Base-by-base conservation (phyloP, 2,888 invertebrate genomes). In the Ganaspis brasiliensis region DNA sequence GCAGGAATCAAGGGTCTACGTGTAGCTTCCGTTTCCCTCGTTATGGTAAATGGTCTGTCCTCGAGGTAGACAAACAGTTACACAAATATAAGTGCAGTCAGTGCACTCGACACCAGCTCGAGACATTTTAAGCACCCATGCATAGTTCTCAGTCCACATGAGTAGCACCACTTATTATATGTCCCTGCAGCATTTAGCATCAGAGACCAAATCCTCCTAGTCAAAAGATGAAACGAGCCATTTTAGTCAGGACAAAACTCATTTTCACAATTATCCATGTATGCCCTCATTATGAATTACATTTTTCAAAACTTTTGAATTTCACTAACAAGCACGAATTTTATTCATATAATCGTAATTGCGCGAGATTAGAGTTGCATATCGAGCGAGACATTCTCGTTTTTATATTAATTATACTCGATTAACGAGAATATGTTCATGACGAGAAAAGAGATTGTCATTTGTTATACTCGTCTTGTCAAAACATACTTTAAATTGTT, bases 1-100 rank as follows among this genome's bases (percentile, higher is more conserved):
- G 80, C 77, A 79, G 75, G 82, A 71, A 78, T 73, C 77, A 75
- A 83, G 81, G 78, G 81, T 81, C 82, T 81, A 81, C 81, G 81
- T 81, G 82, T 81, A 85, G 84, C 84, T 86, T 86, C 79, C 85
- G 83, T 86, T 88, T 85, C 83, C 85, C 90, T 89, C 89, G 89
- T 90, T 90, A 90, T 87, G 88, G 87, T 88, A 90, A 90, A 90
- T 89, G 89, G 87, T 86, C 86, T 85, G 87, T 87, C 86, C 88
- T 87, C 84, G 87, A 87, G 87, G 86, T 84, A 85, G 81, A 85
- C 87, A 90, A 90, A 90, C 88, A 89, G 87, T 88, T 83, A 80
- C 81, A 86, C 87, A 89, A 87, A 87, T 89, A 87, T 83, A 85
- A 88, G 87, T 85, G 84, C 84, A 85, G 84, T 81, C 63, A 63